A percentile compares a stretch with the other conserved stretches of the same genome.
phyloP scores from a whole-genome alignment of 2,888 invertebrate species.

The Pristionchus japonicus region DNA sequence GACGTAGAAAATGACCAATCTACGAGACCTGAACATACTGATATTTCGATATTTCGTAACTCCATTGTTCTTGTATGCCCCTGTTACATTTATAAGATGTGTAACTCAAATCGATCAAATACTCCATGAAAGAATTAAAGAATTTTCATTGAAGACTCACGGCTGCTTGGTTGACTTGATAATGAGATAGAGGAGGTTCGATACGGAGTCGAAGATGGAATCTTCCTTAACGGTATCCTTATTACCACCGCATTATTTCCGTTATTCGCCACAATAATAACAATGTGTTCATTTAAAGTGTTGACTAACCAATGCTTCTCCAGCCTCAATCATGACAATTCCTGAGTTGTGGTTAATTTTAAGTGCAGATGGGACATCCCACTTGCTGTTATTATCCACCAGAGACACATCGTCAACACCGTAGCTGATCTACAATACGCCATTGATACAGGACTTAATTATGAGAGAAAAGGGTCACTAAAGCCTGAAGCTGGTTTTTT shows the following conservation, averaged over 20 bases:
- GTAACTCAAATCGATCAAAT: too few species aligned
- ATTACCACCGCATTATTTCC: background rate
- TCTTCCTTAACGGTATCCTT: background rate
- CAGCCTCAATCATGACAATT: background rate
- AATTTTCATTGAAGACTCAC: too few species aligned
- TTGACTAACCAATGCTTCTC: background rate
- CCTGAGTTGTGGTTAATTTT: background rate
- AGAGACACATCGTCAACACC: background rate
- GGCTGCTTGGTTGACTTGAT: too few species aligned
- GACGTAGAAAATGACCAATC: too few species aligned
- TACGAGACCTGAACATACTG: too few species aligned
- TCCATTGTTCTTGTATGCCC: too few species aligned
- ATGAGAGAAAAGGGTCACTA: too few species aligned
- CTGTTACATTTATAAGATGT: too few species aligned
- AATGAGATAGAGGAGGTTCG: conserved; percentile 20
- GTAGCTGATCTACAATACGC: background rate
- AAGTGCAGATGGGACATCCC: background rate
- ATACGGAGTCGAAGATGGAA: conserved; percentile 29
- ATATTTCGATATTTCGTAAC: too few species aligned
- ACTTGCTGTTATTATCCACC: background rate
- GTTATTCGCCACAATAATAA: background rate
- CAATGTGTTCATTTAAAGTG: background rate
- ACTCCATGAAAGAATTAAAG: too few species aligned
- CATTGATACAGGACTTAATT: too few species aligned
- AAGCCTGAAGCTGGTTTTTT: too few species aligned